Evolutionary conservation across 2,888 invertebrate species (phyloP), one percentile per base, ranked within the genome.

Genomic region (Drosophila demipolita): DNA sequence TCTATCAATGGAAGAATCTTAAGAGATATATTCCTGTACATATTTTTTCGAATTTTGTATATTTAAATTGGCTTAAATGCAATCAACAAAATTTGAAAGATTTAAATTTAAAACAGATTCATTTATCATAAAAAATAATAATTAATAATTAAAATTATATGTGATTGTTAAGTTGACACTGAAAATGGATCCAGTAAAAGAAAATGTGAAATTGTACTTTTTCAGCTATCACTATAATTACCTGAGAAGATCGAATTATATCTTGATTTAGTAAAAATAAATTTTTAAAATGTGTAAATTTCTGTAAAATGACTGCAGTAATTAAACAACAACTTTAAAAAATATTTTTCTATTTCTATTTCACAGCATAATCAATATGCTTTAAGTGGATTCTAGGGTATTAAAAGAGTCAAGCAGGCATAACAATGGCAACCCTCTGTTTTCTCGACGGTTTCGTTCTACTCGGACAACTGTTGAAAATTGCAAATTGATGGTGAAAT

Each of bases 401-500:
- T 72, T 2, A 20, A 23, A 35, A 38, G 55, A 76, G 72, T 77
- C 73, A 68, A 77, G 77, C 77, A 76, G 57, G 71, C 63, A 64
- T 74, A 74, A 78, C 65, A 75, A 66, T 33, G 63, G 42, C 75
- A 78, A 65, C 79, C 79, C 79, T 73, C 61, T 48, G 23, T 32
- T 48, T 66, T 33, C 20, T 40, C 55, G 54, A 55, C 53, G 74
- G 50, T 33, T 54, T 73, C 36, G 36, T 65, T 59, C 50, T 42
- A 61, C 62, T 71, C 42, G 71, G 81, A 78, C 81, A 81, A 81
- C 81, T 81, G 81, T 81, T 75, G 73, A 80, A 74, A 81, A 81
- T 81, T 52, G 81, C 71, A 72, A 80, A 78, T 81, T 81, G 68
- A 81, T 81, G 69, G 49, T 58, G 63, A 53, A 73, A 67, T 67